Conservation (phyloP, 2,113 vertebrate genomes). For the Bubo bubo region DNA sequence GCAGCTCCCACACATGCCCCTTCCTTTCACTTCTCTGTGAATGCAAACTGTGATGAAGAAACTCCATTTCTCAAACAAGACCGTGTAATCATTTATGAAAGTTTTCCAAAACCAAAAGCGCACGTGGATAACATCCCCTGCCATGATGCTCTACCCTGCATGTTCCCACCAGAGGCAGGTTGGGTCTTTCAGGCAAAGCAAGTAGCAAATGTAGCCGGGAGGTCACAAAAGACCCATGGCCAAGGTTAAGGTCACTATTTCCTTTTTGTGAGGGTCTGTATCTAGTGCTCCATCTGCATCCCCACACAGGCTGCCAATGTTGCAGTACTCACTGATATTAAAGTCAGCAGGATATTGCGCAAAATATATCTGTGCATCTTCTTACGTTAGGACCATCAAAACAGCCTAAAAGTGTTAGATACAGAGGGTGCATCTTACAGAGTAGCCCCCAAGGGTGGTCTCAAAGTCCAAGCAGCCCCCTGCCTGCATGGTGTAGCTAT, state of each 20-base stretch:
- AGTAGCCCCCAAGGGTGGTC: background rate
- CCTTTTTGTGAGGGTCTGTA: background rate
- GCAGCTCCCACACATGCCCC: background rate
- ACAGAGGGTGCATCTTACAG: background rate
- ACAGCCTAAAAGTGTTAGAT: background rate
- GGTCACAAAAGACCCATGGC: background rate
- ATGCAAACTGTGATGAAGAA: background rate
- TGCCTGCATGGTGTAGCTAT: background rate
- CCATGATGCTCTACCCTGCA: rapidly evolving
- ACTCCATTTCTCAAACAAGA: background rate
- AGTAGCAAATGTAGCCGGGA: background rate
- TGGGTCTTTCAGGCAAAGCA: background rate
- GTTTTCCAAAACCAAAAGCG: background rate
- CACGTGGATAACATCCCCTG: background rate
- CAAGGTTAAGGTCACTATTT: background rate
- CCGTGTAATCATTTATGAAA: background rate
- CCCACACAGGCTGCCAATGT: background rate
- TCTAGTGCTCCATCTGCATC: background rate
- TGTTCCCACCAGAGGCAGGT: rapidly evolving
- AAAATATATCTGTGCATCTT: background rate
- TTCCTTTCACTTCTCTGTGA: background rate
- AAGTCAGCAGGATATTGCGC: background rate
- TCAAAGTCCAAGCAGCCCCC: background rate
- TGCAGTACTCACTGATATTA: background rate
- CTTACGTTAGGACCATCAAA: background rate